A percentile compares a stretch with the other conserved stretches of the same genome.
Conservation (phyloP, 1,140 invertebrate species). For the Aleiodes sp. region DNA sequence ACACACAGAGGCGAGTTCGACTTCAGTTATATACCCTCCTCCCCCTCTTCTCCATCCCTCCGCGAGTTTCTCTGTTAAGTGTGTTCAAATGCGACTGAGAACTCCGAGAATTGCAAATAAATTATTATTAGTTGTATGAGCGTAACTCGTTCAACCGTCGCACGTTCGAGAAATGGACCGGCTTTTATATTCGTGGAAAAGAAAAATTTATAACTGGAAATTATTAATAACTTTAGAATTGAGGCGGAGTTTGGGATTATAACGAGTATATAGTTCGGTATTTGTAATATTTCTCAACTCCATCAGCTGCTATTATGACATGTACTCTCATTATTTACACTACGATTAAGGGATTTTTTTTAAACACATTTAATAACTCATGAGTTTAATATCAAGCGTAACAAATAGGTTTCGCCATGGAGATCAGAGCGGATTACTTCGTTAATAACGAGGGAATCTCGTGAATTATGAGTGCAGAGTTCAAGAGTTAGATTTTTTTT, state of each 20-base stretch:
- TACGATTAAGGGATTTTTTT: too few relatives aligned
- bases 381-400: too few relatives aligned
- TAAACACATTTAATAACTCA: too few relatives aligned
- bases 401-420: too few relatives aligned
- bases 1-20: slow-evolving; percentile 40
- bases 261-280: background rate
- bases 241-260: background rate
- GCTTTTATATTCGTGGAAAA: background rate
- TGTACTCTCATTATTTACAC: too few relatives aligned
- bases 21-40: background rate
- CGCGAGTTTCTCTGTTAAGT: background rate
- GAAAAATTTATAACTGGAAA: background rate
- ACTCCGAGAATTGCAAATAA: slow-evolving; percentile 53
- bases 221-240: background rate
- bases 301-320: too few relatives aligned
- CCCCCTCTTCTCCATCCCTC: background rate
- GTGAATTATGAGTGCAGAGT: too few relatives aligned
- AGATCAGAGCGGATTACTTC: too few relatives aligned
- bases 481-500: too few relatives aligned
- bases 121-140: slow-evolving; percentile 44
- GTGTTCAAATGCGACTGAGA: slow-evolving; percentile 30
- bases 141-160: background rate
- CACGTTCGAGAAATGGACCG: background rate
- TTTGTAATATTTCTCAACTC: too few relatives aligned
- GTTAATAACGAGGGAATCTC: too few relatives aligned